Base-by-base conservation (phyloP, 2,797 vertebrate genomes). In the Acrossocheilus wenchowensis region DNA sequence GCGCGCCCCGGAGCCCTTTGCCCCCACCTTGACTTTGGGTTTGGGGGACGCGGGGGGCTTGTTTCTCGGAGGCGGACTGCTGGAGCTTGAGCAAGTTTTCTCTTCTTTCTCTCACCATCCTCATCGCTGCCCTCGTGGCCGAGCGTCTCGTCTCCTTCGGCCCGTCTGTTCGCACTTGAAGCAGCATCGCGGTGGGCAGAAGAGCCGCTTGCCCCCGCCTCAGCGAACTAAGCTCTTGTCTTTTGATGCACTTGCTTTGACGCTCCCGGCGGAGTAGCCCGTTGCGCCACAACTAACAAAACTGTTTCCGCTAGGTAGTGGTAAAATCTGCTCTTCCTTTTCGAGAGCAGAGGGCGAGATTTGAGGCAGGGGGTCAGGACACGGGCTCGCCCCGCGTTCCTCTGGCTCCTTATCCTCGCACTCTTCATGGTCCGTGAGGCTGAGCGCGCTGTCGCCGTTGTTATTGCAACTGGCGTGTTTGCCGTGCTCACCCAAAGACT, bases 371-470 rank as follows among this genome's bases (percentile, higher is more conserved):
- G 86, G 91, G 75, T 91, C 93, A 41, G 89, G 89, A 78, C 82
- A 82, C 62, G 80, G 87, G 89, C 88, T 93, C 91, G 30, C 82
- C 39, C 82, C 78, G 19, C 54, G 79, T 6, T 90, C 90, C 89
- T 91, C 93, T 1, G 92, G 90, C 87, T 93, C 90, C 84, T 91
- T 89, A 45, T 93, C 92, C 62, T 85, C 94, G 83, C 68, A 81
- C 89, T 92, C 93, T 91, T 94, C 94, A 88, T 89, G 94, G 90
- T 95, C 94, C 68, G 91, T 93, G 90, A 93, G 93, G 87, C 94
- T 94, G 91, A 92, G 94, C 93, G 93, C 93, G 74, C 94, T 93
- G 93, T 95, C 94, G 89, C 91, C 93, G 93, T 93, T 93, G 93
- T 93, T 94, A 91, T 91, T 92, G 88, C 83, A 80, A 79, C 83